These are phyloP conservation scores for Drosophila eugracilis DNA, from an alignment of 1,140 invertebrate genomes.

Conservation along the genomic window DNA sequence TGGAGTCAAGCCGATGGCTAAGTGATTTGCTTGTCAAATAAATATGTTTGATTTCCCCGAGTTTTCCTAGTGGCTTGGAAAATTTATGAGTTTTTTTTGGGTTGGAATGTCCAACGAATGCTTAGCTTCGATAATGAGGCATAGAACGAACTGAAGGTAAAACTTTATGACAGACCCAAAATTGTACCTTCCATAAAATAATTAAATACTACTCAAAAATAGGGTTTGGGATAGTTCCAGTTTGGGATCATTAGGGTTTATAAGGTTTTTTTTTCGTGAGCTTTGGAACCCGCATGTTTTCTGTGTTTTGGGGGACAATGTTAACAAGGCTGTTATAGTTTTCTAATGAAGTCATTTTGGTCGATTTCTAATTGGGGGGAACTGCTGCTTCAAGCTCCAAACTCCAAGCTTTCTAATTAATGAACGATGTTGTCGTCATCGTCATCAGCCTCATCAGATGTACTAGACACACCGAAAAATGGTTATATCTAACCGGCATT, in stretches of 20 bases:
- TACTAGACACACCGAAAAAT: slow-evolving; percentile 29
- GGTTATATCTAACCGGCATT: slow-evolving; percentile 39
- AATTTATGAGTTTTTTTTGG: slow-evolving; percentile 42
- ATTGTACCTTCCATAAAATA: slow-evolving; percentile 59
- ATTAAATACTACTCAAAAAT: slow-evolving; percentile 56
- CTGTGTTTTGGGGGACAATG: slow-evolving; percentile 64
- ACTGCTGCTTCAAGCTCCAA: slow-evolving; percentile 14
- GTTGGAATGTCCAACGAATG: slow-evolving; percentile 24
- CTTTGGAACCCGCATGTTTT: slow-evolving; percentile 52
- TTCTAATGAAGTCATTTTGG: slow-evolving; percentile 80
- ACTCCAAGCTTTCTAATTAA: slow-evolving; percentile 71
- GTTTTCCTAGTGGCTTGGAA: slow-evolving; percentile 19
- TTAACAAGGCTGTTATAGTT: slow-evolving; percentile 81
- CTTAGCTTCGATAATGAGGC: slow-evolving; percentile 40
- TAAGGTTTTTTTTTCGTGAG: slow-evolving; percentile 11
- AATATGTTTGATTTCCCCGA: slow-evolving; percentile 54
- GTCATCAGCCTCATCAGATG: slow-evolving; percentile 10
- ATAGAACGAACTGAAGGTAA: slow-evolving; percentile 1
- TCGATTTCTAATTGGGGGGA: slow-evolving; percentile 72
- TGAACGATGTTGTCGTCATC: slow-evolving; percentile 73
- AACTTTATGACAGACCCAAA: slow-evolving; percentile 44
- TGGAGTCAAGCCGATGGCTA: slow-evolving; percentile 19
- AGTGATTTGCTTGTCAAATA: slow-evolving; percentile 78
- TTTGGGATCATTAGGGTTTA: slow-evolving; percentile 47
- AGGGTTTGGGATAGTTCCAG: slow-evolving; percentile 4